A percentile compares a stretch with the other conserved stretches of the same genome.
Conservation (phyloP, 2,113 vertebrate species). For the Hydrochoerus hydrochaeris region DNA sequence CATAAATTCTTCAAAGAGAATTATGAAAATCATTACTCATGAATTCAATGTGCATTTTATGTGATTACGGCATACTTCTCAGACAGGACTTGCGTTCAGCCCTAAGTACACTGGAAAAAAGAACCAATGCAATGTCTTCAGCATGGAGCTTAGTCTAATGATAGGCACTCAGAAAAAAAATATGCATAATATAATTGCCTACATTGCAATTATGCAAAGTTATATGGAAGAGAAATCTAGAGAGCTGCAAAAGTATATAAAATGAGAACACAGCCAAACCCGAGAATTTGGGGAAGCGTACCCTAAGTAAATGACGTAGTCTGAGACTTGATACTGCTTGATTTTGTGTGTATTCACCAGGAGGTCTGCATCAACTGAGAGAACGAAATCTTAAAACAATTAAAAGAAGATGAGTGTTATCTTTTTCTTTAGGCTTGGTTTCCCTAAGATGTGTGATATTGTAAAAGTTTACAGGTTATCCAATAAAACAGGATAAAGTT, state of each 20-base stretch:
- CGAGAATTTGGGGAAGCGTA: background rate
- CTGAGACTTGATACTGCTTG: background rate
- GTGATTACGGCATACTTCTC: background rate
- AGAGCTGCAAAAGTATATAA: background rate
- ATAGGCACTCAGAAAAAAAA: background rate
- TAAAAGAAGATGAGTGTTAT: background rate
- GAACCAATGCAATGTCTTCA: rapidly evolving
- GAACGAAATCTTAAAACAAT: background rate
- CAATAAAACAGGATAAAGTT: background rate
- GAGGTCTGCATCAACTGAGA: background rate
- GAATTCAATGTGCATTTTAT: background rate
- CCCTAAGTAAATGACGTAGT: background rate
- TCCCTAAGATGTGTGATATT: background rate
- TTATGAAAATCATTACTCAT: background rate
- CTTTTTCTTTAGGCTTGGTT: background rate
- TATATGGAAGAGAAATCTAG: background rate
- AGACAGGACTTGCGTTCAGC: background rate
- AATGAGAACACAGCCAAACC: background rate
- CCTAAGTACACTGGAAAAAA: background rate
- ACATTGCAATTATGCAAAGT: rapidly evolving
- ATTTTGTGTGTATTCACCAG: background rate
- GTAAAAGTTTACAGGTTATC: background rate
- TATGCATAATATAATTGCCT: background rate
- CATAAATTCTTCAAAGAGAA: background rate
- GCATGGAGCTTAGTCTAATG: background rate